Base-by-base conservation (phyloP, 2,888 invertebrate species). In the Cremastinae sp. region DNA sequence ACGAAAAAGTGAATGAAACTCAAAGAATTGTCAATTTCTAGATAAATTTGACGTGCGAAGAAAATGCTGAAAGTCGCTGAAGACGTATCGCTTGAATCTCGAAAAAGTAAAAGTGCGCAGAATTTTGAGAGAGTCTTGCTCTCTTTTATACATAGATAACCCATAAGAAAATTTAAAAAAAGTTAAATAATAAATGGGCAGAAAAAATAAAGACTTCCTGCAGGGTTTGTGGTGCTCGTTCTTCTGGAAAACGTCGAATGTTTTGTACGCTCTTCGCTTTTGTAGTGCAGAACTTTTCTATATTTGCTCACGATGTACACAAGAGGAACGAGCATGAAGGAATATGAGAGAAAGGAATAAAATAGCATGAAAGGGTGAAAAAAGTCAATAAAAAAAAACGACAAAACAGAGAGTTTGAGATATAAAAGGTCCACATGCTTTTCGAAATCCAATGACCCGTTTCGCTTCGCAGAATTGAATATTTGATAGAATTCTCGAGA, bases 81-180 rank as follows among this genome's bases (percentile, higher is more conserved):
- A 28, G 28, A 28, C 28, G 2, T 5, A 5, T 28, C 28, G 28
- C 28, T 28, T 5, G 28, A 28, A 28, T 28, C 28, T 28, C 2
- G 28, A 28, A 28, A 28, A 28, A 3, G 28, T 5, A 5, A 5
- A 5, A 28, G 5, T n/a, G n/a, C 28, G 28, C 5, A 5, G 28
- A 28, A 28, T 28, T 28, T 28, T 5, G 5, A 28, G 28, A 5
- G 28, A 28, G 49, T 75, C 66, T 73, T 68, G 74, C 64, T 65
- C 69, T 72, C 74, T 78, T 78, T 74, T 70, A 73, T n/a, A n/a
- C n/a, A n/a, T n/a, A n/a, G n/a, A n/a, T 22, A 56, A 54, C 61
- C 66, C 47, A 73, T 70, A 80, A 81, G 76, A 82, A 84, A 84
- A 84, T 84, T 82, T 79, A 78, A 76, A 65, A 77, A 79, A 84